Evolutionary conservation across 2,797 vertebrate genomes (phyloP).

Genomic region (Brachymystax lenok): DNA sequence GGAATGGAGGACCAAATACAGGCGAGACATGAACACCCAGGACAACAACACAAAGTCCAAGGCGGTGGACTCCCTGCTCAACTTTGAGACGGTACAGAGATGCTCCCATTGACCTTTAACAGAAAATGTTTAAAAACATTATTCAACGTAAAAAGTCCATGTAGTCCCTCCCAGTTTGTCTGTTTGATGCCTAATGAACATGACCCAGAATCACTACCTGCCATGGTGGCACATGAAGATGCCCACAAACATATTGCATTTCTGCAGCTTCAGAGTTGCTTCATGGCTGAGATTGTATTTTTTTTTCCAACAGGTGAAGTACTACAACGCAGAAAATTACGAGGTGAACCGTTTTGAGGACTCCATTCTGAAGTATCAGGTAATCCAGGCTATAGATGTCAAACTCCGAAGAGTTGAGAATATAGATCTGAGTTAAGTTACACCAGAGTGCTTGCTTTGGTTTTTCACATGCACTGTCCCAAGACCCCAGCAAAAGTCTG

Average conservation of each 20-base stretch:
- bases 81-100: constrained; percentile 91
- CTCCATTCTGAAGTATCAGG: constrained; percentile 92
- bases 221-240: background rate
- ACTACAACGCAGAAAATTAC: constrained; percentile 92
- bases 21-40: constrained; percentile 89
- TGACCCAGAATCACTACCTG: background rate
- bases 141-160: background rate
- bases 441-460: no score
- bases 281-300: background rate
- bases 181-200: background rate
- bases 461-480: no score
- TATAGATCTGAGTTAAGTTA: no score
- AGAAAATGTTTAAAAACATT: background rate
- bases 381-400: constrained; percentile 36
- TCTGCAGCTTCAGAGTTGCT: background rate
- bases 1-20: constrained; percentile 95
- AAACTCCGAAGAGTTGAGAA: no score
- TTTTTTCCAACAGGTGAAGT: constrained; percentile 85
- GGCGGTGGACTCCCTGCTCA: constrained; percentile 93
- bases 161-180: background rate
- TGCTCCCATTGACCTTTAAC: background rate
- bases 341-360: constrained; percentile 89
- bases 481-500: no score
- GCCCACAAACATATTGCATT: background rate
- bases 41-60: constrained; percentile 89